These are phyloP conservation scores for Lepus europaeus DNA, from an alignment of 2,113 vertebrate species.

Conservation along the genomic window DNA sequence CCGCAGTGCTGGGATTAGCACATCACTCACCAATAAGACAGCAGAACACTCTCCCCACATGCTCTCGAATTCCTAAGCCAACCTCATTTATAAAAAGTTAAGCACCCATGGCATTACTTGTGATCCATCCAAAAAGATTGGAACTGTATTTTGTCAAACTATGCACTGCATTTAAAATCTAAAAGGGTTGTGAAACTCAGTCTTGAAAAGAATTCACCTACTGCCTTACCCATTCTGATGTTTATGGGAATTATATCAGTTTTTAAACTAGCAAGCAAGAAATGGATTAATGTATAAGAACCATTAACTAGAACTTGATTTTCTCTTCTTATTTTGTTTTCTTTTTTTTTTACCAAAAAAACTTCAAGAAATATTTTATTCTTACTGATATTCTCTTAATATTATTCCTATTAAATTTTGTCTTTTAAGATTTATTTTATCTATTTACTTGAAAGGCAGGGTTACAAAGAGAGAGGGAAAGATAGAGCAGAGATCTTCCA, in stretches of 20 bases:
- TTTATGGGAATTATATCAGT: slow-evolving; percentile 53
- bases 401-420: background rate
- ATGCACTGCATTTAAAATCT: slow-evolving; percentile 70
- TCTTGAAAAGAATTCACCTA: slow-evolving; percentile 64
- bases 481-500: no score
- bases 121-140: slow-evolving; percentile 76
- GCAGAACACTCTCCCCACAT: slow-evolving; percentile 30
- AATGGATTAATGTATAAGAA: slow-evolving; percentile 3
- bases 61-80: slow-evolving; percentile 65
- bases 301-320: background rate
- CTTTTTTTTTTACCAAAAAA: background rate
- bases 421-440: no score
- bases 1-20: slow-evolving; percentile 17
- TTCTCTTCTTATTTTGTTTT: slow-evolving; percentile 17
- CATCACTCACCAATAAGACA: slow-evolving; percentile 71
- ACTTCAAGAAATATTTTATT: slow-evolving; percentile 28
- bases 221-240: slow-evolving; percentile 60
- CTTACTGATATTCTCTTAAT: background rate
- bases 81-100: slow-evolving; percentile 77
- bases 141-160: slow-evolving; percentile 78
- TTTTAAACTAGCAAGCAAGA: slow-evolving; percentile 58
- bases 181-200: slow-evolving; percentile 73
- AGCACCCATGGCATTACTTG: slow-evolving; percentile 79
- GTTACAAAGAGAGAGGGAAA: no score
- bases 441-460: no score